Percentiles rank a stretch among this genome's conserved stretches.
Evolutionary conservation across 30 jellyfish, hydroid and myxozoan species (phyloP).

Genomic region (Rhopilema esculentum): DNA sequence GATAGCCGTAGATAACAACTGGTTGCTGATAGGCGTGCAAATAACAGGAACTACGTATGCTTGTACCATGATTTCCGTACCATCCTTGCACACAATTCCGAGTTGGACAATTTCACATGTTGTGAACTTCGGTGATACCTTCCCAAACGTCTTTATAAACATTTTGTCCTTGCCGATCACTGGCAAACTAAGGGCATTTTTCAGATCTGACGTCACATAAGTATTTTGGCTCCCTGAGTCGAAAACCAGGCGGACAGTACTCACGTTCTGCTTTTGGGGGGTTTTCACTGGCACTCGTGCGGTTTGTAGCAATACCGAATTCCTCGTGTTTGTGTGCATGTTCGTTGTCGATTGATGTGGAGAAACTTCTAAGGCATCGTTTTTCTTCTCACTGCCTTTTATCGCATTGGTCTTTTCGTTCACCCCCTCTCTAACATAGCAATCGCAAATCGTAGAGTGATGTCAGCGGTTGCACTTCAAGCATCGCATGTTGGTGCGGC

Average conservation of each 20-base stretch:
- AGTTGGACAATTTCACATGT: constrained; percentile 21
- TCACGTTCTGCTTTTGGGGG: neutral
- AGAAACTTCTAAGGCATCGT: constrained; percentile 1
- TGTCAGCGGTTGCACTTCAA: constrained; percentile 1
- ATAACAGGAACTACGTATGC: constrained; percentile 35
- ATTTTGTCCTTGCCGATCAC: constrained; percentile 17
- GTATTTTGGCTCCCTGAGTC: constrained; percentile 31
- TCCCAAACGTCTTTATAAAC: constrained; percentile 33
- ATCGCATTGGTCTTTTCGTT: neutral
- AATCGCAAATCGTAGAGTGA: constrained; percentile 11
- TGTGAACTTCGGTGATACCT: constrained; percentile 6
- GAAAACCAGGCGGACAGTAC: neutral
- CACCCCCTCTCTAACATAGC: neutral
- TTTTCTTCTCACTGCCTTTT: neutral
- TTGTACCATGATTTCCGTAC: neutral
- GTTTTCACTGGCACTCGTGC: neutral
- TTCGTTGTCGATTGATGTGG: neutral
- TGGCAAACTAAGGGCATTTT: neutral
- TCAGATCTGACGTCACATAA: neutral
- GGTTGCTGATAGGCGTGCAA: constrained; percentile 54
- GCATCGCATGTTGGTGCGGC: neutral
- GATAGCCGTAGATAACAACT: constrained; percentile 1
- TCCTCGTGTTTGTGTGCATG: constrained; percentile 5
- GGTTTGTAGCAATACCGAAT: constrained; percentile 8
- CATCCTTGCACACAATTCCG: constrained; percentile 3